Evolutionary conservation across 2,888 invertebrate genomes (phyloP).

Genomic region (Ophion ellenae): DNA sequence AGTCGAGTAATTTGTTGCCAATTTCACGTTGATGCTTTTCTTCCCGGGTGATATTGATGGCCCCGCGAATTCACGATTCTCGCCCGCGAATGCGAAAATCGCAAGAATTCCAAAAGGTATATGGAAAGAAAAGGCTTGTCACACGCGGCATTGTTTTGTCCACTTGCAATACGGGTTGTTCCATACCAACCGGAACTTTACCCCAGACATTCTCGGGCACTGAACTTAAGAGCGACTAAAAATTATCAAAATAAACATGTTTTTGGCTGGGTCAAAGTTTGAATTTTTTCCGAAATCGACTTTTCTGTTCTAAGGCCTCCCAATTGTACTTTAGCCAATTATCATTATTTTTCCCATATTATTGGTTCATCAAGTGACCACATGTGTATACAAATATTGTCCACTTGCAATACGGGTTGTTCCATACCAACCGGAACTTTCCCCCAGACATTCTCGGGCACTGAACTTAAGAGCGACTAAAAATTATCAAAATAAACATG

Average conservation of each 20-base stretch:
- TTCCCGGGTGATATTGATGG: conserved; percentile 67
- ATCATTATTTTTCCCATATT: no score
- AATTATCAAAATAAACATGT: no score
- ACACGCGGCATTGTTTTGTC: conserved; percentile 44
- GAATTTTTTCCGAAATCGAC: no score
- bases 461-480: no score
- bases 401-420: conserved; percentile 14
- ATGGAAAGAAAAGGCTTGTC: conserved; percentile 19
- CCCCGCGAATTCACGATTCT: conserved; percentile 66
- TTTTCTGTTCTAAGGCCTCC: no score
- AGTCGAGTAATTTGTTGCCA: conserved; percentile 80
- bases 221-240: no score
- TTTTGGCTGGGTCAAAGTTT: no score
- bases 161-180: conserved; percentile 14
- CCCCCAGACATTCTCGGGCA: background rate
- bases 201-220: background rate
- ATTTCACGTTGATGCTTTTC: conserved; percentile 77
- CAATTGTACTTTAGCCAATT: no score
- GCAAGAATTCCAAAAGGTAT: conserved; percentile 58
- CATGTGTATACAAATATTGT: no score
- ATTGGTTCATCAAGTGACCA: no score
- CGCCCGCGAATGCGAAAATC: conserved; percentile 66
- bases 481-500: no score
- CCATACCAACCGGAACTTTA: conserved; percentile 1
- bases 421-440: conserved; percentile 8